Evolutionary conservation across 1,140 invertebrate species (phyloP).

Genomic region (Heliconius nattereri): DNA sequence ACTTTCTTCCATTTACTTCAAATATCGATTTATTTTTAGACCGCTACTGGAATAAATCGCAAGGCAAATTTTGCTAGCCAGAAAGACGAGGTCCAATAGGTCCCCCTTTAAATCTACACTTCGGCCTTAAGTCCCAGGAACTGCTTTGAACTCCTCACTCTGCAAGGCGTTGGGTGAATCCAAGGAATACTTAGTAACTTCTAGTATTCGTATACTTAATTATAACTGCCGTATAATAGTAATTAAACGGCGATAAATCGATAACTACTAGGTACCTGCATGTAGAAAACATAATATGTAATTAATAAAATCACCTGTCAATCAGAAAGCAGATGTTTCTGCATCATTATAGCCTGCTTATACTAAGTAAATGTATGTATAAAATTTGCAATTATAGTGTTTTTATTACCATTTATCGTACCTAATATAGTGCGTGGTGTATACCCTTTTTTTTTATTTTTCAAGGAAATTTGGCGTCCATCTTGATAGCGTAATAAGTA

Average conservation of each 20-base stretch:
- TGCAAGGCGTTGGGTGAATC: too few species aligned
- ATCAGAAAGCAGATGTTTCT: slow-evolving; percentile 14
- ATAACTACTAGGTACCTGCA: not conserved
- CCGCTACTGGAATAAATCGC: too few species aligned
- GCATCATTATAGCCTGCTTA: not conserved
- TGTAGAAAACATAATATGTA: not conserved
- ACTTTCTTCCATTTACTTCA: too few species aligned
- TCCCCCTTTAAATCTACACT: too few species aligned
- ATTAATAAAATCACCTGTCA: slow-evolving; percentile 13
- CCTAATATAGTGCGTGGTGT: too few species aligned
- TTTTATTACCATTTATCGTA: not conserved
- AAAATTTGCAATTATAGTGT: not conserved
- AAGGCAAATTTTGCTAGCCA: too few species aligned
- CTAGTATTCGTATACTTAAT: not conserved
- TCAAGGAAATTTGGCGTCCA: not conserved
- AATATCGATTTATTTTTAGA: too few species aligned
- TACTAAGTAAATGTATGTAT: not conserved
- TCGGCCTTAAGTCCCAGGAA: too few species aligned
- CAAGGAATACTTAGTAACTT: not conserved
- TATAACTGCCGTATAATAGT: not conserved
- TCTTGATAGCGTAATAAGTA: not conserved
- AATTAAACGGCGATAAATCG: not conserved
- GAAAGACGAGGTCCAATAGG: too few species aligned
- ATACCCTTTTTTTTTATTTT: not conserved
- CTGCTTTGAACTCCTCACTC: too few species aligned